These are phyloP conservation scores for Euborellia annulipes DNA, from an alignment of 1,140 invertebrate species.

Conservation along the genomic window DNA sequence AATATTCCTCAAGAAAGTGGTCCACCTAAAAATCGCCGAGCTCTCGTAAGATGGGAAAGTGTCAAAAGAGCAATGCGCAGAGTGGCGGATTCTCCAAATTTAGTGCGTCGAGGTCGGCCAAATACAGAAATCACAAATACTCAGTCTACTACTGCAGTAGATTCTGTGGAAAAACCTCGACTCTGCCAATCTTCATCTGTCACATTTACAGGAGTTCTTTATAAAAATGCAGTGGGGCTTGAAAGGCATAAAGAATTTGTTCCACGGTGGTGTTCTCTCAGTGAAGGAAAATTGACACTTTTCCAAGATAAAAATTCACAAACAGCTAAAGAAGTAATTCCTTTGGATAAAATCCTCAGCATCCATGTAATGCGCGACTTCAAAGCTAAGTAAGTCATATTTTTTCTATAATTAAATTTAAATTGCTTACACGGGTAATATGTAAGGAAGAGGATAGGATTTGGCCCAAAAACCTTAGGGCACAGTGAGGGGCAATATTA, in stretches of 20 bases:
- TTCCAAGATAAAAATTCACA: conserved; percentile 35
- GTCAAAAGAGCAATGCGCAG: conserved; percentile 5
- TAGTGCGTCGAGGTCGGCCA: no score
- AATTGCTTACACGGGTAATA: no score
- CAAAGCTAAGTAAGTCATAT: conserved; percentile 33
- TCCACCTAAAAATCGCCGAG: no score
- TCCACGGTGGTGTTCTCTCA: conserved; percentile 30
- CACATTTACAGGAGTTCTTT: conserved; percentile 21
- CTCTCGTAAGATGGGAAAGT: conserved; percentile 2
- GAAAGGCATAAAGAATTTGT: conserved; percentile 36
- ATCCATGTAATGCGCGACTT: conserved; percentile 42
- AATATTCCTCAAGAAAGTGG: no score
- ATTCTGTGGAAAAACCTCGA: no score
- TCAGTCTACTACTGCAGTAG: no score
- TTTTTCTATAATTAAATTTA: no score
- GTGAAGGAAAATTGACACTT: conserved; percentile 34
- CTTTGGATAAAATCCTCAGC: conserved; percentile 37
- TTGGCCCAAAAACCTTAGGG: no score
- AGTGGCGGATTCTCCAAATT: background rate
- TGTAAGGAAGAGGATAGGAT: no score
- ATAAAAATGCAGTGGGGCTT: conserved; percentile 29
- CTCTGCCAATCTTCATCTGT: no score
- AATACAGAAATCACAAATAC: no score
- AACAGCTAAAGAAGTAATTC: conserved; percentile 36
- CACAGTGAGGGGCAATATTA: no score